Base-by-base conservation (phyloP, 2,113 vertebrate genomes). In the Peucedramus taeniatus region DNA sequence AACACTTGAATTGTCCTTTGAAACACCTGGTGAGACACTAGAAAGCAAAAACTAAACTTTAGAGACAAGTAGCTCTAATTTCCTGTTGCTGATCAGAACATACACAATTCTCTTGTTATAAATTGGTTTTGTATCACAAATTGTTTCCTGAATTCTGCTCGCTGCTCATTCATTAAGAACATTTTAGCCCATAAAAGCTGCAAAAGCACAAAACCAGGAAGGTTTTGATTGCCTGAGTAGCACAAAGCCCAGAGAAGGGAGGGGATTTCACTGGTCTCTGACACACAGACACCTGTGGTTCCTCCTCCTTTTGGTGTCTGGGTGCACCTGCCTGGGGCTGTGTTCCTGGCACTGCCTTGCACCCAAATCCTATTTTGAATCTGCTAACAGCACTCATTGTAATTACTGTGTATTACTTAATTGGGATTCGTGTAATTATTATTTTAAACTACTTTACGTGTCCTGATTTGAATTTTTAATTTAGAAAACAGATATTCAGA, bases 371-470 rank as follows among this genome's bases (percentile, higher is more conserved):
- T 94, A 33, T 90, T 97, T 96, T 45, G 91, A 93, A 93, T 96
- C 94, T 96, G 83, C 96, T 92, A 70, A 92, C 97, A 96, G 90
- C 93, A 96, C 97, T 97, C 94, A 61, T 94, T 97, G 93, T 97
- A 97, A 98, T 98, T 97, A 97, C 88, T 30, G 64, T 56, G 79
- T 95, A 94, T 90, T 89, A 84, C 79, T n/a, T 97, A 97, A 97
- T 64, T 74, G 94, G 93, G 92, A 97, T 92, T 96, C 92, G 40
- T 97, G 93, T 97, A 97, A 98, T 98, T 98, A 98, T 98, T 97
- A 97, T 97, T 98, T 97, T 97, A 97, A 97, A 96, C 95, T 87
- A 49, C 95, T 96, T 96, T 93, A 93, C 95, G 90, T 94, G 87
- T 97, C 89, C 97, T 64, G 87, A 96, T 96, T 94, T 84, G 92